Evolutionary conservation across 2,888 invertebrate genomes (phyloP).

Genomic region (Ophion obscuratus): DNA sequence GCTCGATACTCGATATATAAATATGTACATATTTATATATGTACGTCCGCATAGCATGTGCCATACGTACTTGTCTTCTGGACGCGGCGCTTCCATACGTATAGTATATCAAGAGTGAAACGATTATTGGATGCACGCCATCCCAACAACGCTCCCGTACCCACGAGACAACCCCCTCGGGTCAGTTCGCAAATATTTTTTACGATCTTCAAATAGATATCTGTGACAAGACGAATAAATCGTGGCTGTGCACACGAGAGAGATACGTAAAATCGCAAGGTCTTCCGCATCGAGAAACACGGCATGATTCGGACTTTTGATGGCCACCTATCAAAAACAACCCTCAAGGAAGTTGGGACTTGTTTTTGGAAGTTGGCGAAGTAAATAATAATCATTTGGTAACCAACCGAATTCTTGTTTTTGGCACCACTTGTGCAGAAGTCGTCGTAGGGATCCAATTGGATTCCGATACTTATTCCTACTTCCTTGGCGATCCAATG

Average conservation of each 20-base stretch:
- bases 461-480: too few relatives aligned
- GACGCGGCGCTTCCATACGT: constrained; percentile 35
- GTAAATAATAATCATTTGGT: too few relatives aligned
- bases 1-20: background rate
- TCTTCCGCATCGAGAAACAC: background rate
- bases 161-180: constrained; percentile 60
- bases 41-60: constrained; percentile 12
- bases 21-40: background rate
- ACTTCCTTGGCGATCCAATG: too few relatives aligned
- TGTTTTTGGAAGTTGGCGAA: background rate
- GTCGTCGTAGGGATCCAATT: too few relatives aligned
- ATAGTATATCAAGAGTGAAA: constrained; percentile 64
- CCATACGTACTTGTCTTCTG: constrained; percentile 40
- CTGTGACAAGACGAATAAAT: constrained; percentile 52
- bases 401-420: too few relatives aligned
- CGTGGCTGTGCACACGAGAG: constrained; percentile 9
- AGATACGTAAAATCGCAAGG: background rate
- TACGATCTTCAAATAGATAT: constrained; percentile 72
- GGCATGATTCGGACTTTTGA: background rate
- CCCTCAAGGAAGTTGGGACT: background rate
- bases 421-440: too few relatives aligned
- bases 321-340: background rate
- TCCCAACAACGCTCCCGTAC: constrained; percentile 67
- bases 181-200: constrained; percentile 73
- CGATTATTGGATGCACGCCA: constrained; percentile 76